These are phyloP conservation scores for Nicator chloris DNA, from an alignment of 2,113 vertebrate genomes.

Conservation along the genomic window DNA sequence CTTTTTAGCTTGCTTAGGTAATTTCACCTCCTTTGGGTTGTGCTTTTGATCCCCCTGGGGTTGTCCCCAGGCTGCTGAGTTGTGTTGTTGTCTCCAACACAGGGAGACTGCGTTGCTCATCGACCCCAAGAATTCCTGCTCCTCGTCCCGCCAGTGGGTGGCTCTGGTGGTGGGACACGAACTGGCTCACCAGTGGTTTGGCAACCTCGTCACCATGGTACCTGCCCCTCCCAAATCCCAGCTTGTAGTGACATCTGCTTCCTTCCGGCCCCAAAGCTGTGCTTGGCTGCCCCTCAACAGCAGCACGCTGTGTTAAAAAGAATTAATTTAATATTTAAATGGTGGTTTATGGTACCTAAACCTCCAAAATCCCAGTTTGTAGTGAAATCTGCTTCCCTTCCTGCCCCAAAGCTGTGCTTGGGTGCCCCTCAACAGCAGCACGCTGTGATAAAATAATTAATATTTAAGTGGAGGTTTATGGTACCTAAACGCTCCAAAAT, in stretches of 20 bases:
- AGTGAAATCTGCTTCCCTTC: neutral
- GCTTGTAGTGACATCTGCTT: no score
- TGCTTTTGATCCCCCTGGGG: neutral
- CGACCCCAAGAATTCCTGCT: conserved; percentile 96
- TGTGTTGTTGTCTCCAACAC: neutral
- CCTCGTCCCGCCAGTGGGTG: conserved; percentile 98
- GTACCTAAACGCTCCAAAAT: neutral
- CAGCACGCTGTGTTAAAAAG: neutral
- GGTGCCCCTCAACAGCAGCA: neutral
- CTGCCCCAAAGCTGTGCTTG: neutral
- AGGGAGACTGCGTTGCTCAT: conserved; percentile 98
- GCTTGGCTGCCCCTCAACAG: no score
- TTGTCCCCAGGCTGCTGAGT: neutral
- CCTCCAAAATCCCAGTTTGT: neutral
- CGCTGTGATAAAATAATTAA: fast-evolving
- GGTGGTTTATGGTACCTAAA: neutral
- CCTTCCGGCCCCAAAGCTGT: no score
- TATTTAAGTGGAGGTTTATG: neutral
- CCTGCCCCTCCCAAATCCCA: neutral
- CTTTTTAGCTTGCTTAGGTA: neutral
- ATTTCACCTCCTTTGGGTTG: neutral
- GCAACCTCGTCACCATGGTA: conserved; percentile 99
- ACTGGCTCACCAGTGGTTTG: conserved; percentile 99
- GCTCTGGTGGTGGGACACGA: conserved; percentile 97
- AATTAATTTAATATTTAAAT: neutral